Conservation (phyloP, 2,888 invertebrate species). For the Heliconius ethilla region DNA sequence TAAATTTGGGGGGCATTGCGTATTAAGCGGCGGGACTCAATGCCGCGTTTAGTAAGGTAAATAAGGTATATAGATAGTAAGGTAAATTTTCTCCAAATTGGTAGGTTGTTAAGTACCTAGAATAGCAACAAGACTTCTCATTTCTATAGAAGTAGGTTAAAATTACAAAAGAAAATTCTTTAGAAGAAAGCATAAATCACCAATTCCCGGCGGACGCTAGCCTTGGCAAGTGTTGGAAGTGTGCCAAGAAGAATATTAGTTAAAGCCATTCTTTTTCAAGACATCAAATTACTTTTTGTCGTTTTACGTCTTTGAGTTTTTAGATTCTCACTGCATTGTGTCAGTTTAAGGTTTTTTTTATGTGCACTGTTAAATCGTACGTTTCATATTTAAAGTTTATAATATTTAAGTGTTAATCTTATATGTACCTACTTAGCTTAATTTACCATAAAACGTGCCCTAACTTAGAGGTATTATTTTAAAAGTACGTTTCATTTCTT, state of each 20-base stretch:
- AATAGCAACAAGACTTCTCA: not conserved
- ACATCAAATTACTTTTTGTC: conserved; percentile 36
- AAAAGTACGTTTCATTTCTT: no score
- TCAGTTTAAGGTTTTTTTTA: not conserved
- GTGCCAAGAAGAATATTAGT: conserved; percentile 46
- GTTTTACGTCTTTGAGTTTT: not conserved
- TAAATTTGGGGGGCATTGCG: not conserved
- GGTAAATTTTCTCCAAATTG: conserved; percentile 1
- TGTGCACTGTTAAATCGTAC: not conserved
- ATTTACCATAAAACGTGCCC: not conserved
- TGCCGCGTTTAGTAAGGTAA: not conserved
- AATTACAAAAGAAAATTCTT: conserved; percentile 12
- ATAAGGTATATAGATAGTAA: not conserved
- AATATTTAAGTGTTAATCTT: no score
- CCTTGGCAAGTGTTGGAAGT: conserved; percentile 39
- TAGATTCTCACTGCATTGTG: not conserved
- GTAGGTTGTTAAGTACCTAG: not conserved
- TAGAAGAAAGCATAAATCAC: conserved; percentile 32
- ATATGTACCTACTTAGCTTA: not conserved
- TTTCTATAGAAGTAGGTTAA: conserved; percentile 22
- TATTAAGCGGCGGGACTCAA: not conserved
- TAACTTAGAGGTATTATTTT: not conserved
- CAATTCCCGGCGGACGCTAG: conserved; percentile 27
- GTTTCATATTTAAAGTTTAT: not conserved
- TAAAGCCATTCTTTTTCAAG: conserved; percentile 38